Evolutionary conservation across 2,888 invertebrate genomes (phyloP), one percentile per base, ranked within the genome.

Genomic region (Diogma glabrata): DNA sequence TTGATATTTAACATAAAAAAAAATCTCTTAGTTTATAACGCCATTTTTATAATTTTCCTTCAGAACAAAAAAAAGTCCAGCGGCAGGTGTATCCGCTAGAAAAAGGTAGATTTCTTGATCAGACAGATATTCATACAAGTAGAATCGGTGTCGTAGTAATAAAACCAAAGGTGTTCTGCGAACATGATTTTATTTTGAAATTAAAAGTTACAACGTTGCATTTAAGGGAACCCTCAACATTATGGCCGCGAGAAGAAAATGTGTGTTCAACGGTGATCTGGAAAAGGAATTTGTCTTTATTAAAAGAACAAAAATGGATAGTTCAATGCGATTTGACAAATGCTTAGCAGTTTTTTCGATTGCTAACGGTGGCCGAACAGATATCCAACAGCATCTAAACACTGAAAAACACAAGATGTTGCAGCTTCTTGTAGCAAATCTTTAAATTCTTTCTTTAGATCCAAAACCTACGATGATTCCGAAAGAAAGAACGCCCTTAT

Each of bases 401-500:
- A 19, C 40, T 40, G 40, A 8, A 40, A 40, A 40, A 40, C 40
- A 40, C 40, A 40, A 40, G 40, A 40, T 19, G 40, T 40, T 40
- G 40, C 19, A 40, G 8, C 19, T 20, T 40, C 46, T 12, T 47
- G 33, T 33, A 46, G 47, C 14, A 51, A 51, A 40, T 26, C 46
- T 40, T 16, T 47, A 38, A 51, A 38, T 9, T 51, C 10, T 36
- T 51, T 22, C 36, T 38, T 51, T n/a, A 2, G 47, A 22, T 36
- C 16, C n/a, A 51, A 47, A 38, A 47, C 26, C 26, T 57, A 53
- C 43, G 52, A 52, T 24, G 52, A 54, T 24, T 55, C 50, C 19
- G 56, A 59, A 54, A 54, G 56, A 38, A 52, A 59, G 23, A 47
- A 59, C 28, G 58, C 60, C 45, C 38, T 53, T 52, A 49, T 19